phyloP scores from a whole-genome alignment of 53 echinoderm and acorn worm genomes.

The Holothuria scabra region DNA sequence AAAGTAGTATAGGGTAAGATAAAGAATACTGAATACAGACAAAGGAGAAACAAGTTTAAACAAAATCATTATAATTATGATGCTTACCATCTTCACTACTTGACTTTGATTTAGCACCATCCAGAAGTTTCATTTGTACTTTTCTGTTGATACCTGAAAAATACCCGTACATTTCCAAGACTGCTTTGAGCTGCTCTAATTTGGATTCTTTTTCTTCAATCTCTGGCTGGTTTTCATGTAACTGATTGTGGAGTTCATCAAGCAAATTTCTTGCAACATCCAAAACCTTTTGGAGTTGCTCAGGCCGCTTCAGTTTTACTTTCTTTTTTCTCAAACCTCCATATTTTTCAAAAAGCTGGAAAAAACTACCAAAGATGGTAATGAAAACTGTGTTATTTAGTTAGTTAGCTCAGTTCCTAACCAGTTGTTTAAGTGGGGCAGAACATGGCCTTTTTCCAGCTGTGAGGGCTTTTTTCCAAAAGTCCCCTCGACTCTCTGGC shows the following conservation, averaged over 20 bases:
- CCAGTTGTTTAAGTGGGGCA: too few species aligned
- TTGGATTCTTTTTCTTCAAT: constrained; percentile 93
- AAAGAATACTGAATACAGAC: too few species aligned
- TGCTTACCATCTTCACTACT: constrained; percentile 96
- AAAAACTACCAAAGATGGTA: constrained; percentile 63
- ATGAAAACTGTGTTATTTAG: not conserved
- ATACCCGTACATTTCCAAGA: constrained; percentile 98
- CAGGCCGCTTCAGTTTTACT: constrained; percentile 93
- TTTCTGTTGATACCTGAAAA: constrained; percentile 98
- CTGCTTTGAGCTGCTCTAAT: constrained; percentile 91
- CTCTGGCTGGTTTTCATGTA: constrained; percentile 75
- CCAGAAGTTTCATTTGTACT: constrained; percentile 93
- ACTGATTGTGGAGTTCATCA: constrained; percentile 76
- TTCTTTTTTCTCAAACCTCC: constrained; percentile 85
- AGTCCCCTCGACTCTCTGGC: too few species aligned
- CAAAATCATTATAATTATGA: not conserved
- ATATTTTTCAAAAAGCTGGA: constrained; percentile 94
- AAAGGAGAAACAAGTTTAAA: too few species aligned
- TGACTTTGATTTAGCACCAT: constrained; percentile 77
- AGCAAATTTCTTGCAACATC: constrained; percentile 90
- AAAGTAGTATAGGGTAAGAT: too few species aligned
- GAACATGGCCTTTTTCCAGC: too few species aligned
- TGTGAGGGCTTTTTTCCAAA: too few species aligned
- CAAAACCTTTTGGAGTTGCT: constrained; percentile 92
- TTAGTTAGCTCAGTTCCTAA: too few species aligned